Evolutionary conservation across 1,140 invertebrate genomes (phyloP).

Genomic region (Drosophila jambulina): DNA sequence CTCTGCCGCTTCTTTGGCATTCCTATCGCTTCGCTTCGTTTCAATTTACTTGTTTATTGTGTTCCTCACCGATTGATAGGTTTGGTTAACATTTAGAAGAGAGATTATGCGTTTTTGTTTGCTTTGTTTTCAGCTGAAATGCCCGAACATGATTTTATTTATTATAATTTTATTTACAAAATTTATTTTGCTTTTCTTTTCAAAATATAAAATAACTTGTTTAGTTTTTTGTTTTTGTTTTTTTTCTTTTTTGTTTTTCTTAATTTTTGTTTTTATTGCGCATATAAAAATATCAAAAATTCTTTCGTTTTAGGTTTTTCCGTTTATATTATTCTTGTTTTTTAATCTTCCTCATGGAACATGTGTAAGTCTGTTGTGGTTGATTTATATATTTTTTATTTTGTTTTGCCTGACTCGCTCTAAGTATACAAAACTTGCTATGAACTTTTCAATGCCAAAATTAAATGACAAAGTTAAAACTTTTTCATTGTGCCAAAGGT

Average conservation of each 20-base stretch:
- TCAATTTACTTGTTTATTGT: conserved; percentile 44
- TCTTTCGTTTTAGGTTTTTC: conserved; percentile 39
- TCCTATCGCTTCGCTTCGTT: conserved; percentile 47
- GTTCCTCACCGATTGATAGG: conserved; percentile 49
- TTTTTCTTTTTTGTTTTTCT: conserved; percentile 22
- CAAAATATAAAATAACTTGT: conserved; percentile 72
- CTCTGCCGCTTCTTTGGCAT: conserved; percentile 43
- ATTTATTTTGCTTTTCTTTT: conserved; percentile 46
- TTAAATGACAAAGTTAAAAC: conserved; percentile 63
- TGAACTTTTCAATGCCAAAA: conserved; percentile 50
- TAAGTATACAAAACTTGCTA: conserved; percentile 56
- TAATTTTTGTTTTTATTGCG: conserved; percentile 53
- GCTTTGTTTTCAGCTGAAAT: conserved; percentile 67
- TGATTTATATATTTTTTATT: conserved; percentile 30
- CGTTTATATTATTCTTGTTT: conserved; percentile 46
- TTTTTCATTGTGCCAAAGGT: conserved; percentile 51
- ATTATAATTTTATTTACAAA: conserved; percentile 71
- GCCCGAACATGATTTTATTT: conserved; percentile 61
- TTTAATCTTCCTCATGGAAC: conserved; percentile 53
- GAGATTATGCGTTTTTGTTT: conserved; percentile 67
- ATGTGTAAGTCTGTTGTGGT: conserved; percentile 58
- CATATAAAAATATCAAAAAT: conserved; percentile 67
- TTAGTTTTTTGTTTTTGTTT: conserved; percentile 14
- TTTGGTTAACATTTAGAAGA: conserved; percentile 61
- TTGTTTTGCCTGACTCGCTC: conserved; percentile 48